Percentiles rank a stretch among this genome's conserved stretches.
Conservation (phyloP, 1,140 invertebrate species). For the Cyrtorhinus lividipennis region DNA sequence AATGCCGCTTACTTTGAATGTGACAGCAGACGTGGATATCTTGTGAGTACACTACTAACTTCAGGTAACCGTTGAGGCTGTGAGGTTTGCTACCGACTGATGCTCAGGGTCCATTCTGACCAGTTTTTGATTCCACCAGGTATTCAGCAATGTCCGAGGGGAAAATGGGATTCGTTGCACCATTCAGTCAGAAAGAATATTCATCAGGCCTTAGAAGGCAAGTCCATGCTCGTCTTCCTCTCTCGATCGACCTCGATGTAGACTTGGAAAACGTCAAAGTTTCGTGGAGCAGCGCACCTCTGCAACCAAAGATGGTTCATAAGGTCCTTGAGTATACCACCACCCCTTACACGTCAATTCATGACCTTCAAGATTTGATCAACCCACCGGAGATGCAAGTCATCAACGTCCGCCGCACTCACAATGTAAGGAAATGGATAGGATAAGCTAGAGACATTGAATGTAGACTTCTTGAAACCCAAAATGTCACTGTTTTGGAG, state of each 20-base stretch:
- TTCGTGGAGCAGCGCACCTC: conserved; percentile 32
- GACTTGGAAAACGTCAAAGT: conserved; percentile 32
- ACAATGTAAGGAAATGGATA: background rate
- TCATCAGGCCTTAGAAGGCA: conserved; percentile 41
- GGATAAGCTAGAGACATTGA: no score
- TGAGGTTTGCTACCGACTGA: background rate
- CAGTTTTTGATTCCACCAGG: conserved; percentile 1
- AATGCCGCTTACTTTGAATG: conserved; percentile 28
- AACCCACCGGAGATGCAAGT: conserved; percentile 30
- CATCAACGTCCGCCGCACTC: background rate
- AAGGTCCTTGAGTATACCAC: conserved; percentile 38
- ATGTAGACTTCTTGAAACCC: no score
- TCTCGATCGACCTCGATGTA: conserved; percentile 30
- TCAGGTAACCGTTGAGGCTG: no score
- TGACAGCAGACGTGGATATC: conserved; percentile 32
- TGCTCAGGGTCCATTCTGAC: background rate
- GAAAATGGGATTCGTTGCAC: conserved; percentile 44
- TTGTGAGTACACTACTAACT: conserved; percentile 23
- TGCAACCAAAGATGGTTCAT: conserved; percentile 29
- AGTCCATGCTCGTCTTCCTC: conserved; percentile 39
- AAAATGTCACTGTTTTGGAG: no score
- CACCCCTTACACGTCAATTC: conserved; percentile 40
- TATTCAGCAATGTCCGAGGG: conserved; percentile 36
- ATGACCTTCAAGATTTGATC: conserved; percentile 36
- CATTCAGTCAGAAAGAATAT: conserved; percentile 40